phyloP scores from a whole-genome alignment of 2,113 vertebrate species.

The Pangasianodon gigas region DNA sequence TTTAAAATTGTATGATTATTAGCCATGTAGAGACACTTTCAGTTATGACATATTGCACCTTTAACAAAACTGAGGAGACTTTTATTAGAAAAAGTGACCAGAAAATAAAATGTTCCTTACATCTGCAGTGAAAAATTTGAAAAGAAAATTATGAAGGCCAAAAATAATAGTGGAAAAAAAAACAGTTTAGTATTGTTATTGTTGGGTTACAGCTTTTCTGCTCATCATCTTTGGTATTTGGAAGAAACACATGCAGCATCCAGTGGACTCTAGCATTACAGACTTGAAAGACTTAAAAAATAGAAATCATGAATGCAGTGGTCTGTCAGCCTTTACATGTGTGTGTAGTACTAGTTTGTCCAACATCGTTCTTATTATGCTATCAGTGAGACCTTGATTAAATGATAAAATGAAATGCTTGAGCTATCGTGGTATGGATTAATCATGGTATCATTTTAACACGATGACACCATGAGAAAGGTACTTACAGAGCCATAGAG shows the following conservation, averaged over 20 bases:
- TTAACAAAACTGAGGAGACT: background rate
- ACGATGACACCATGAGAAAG: background rate
- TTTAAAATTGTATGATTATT: background rate
- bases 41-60: background rate
- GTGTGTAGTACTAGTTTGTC: background rate
- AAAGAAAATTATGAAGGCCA: background rate
- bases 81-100: background rate
- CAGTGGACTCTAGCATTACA: too few relatives aligned
- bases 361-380: background rate
- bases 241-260: too few relatives aligned
- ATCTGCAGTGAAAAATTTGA: too few relatives aligned
- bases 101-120: background rate
- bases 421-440: background rate
- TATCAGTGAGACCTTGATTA: background rate
- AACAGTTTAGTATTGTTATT: too few relatives aligned
- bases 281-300: too few relatives aligned
- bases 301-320: background rate
- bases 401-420: background rate
- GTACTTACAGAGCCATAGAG: conserved; percentile 50
- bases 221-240: too few relatives aligned
- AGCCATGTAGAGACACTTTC: background rate
- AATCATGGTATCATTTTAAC: background rate
- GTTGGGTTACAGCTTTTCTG: too few relatives aligned
- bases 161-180: background rate
- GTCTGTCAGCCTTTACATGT: background rate